Conservation (phyloP, 2,113 vertebrate species). For the Arenaria interpres region DNA sequence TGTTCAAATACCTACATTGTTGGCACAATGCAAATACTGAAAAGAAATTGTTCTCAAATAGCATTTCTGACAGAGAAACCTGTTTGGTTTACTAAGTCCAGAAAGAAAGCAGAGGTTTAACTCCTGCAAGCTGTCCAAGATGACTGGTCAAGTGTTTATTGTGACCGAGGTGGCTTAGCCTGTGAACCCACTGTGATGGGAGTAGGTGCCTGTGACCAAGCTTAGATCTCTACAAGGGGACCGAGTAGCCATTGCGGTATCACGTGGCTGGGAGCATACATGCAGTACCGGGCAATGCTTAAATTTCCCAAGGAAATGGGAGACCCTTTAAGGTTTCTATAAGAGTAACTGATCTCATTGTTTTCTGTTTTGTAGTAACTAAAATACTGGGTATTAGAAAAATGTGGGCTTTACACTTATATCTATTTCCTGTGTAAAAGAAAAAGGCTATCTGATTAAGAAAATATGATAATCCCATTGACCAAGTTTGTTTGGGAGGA, state of each 20-base stretch:
- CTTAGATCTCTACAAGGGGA: neutral
- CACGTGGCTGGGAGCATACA: neutral
- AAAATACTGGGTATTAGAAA: neutral
- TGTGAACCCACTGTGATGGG: neutral
- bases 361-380: neutral
- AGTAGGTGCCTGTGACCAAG: neutral
- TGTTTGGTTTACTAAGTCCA: neutral
- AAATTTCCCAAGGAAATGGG: neutral
- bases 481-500: neutral
- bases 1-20: slow-evolving; percentile 15
- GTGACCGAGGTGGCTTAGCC: neutral
- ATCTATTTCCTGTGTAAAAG: neutral
- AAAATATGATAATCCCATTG: neutral
- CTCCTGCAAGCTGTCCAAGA: neutral
- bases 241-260: neutral
- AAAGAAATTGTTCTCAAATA: slow-evolving; percentile 17
- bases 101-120: neutral
- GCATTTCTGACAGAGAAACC: neutral
- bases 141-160: neutral
- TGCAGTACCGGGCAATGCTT: neutral
- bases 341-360: neutral
- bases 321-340: neutral
- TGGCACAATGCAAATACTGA: slow-evolving; percentile 21
- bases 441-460: neutral
- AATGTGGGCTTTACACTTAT: neutral